Evolutionary conservation across 92 coral and sea anemone genomes (phyloP).

Genomic region (Phenganax stokvisi): DNA sequence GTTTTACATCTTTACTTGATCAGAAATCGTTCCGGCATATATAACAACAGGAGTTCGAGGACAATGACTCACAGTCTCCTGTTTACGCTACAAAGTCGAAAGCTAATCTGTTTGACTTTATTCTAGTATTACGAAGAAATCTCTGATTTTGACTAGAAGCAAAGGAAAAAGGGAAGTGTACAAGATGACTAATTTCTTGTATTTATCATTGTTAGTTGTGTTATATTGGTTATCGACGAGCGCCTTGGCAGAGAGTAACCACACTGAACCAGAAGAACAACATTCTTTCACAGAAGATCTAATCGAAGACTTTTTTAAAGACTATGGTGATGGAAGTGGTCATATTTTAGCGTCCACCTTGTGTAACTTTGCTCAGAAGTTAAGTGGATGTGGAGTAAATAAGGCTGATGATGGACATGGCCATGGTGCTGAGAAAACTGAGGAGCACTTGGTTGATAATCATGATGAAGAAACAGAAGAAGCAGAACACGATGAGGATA

Average conservation of each 20-base stretch:
- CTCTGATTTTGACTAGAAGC: no score
- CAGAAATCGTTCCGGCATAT: background rate
- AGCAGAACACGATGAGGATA: constrained; percentile 7
- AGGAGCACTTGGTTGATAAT: background rate
- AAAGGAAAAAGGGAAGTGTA: background rate
- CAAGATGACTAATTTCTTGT: constrained; percentile 10
- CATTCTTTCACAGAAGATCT: constrained; percentile 19
- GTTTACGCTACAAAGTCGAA: background rate
- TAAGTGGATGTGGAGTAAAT: constrained; percentile 11
- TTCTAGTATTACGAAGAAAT: background rate
- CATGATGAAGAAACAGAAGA: background rate
- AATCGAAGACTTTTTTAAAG: constrained; percentile 24
- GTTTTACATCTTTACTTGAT: background rate
- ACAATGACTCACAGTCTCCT: background rate
- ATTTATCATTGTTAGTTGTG: constrained; percentile 24
- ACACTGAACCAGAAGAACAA: constrained; percentile 17
- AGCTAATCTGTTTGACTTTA: background rate
- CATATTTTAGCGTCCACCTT: constrained; percentile 1
- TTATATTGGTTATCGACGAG: constrained; percentile 13
- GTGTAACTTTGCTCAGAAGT: constrained; percentile 27
- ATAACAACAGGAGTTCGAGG: constrained; percentile 4
- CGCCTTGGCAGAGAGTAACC: constrained; percentile 18
- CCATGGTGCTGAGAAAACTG: background rate
- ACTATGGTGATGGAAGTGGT: constrained; percentile 23
- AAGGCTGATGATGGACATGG: background rate